Evolutionary conservation across 1,140 invertebrate species (phyloP).

Genomic region (Apis laboriosa): DNA sequence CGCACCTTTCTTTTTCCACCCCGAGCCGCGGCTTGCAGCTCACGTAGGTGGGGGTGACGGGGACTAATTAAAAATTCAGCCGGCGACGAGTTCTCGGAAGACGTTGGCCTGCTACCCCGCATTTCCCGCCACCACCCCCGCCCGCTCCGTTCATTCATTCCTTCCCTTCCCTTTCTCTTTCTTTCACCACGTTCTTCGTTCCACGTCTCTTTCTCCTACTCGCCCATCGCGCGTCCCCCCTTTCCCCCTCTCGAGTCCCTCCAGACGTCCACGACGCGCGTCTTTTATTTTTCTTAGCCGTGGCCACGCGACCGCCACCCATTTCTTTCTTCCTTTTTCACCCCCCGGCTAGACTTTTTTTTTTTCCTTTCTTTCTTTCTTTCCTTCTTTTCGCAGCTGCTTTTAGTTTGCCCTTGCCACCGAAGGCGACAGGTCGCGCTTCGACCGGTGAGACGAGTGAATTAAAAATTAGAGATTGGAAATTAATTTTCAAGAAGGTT

Average conservation of each 20-base stretch:
- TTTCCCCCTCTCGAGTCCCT: conserved; percentile 12
- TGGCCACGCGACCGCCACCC: conserved; percentile 56
- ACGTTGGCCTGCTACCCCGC: conserved; percentile 70
- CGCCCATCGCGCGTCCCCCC: neutral
- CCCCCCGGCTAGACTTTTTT: neutral
- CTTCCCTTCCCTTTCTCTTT: conserved; percentile 51
- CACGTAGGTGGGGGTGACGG: conserved; percentile 62
- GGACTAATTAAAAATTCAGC: conserved; percentile 80
- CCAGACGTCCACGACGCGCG: conserved; percentile 40
- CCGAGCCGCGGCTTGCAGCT: neutral
- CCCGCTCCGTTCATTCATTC: conserved; percentile 53
- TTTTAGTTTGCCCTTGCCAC: conserved; percentile 13
- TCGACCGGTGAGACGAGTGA: neutral
- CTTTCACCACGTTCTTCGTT: conserved; percentile 20
- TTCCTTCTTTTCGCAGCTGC: neutral
- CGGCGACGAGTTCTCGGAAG: conserved; percentile 68
- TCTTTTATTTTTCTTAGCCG: conserved; percentile 56
- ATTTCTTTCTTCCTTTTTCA: conserved; percentile 56
- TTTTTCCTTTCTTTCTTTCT: neutral
- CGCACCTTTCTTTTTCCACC: conserved; percentile 11
- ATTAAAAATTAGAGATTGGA: neutral
- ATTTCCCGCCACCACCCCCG: conserved; percentile 47
- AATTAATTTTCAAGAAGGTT: no score
- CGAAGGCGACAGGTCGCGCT: neutral
- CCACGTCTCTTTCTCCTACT: neutral